Evolutionary conservation across 2,888 invertebrate species (phyloP).

Genomic region (Rambutsinella grinnellia): DNA sequence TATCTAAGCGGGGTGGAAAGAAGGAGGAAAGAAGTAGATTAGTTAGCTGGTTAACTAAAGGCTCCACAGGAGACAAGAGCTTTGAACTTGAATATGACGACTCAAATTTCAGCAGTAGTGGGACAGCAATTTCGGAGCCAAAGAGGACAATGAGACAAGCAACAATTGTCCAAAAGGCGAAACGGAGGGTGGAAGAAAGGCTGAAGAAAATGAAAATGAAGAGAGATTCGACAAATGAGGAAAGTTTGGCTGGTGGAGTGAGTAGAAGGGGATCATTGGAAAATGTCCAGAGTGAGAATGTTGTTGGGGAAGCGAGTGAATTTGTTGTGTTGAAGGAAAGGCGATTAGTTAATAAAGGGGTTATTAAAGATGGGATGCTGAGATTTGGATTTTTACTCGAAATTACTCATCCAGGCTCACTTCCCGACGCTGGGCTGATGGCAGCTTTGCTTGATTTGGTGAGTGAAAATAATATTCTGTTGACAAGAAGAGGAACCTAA

Average conservation of each 20-base stretch:
- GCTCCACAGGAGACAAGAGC: constrained; percentile 61
- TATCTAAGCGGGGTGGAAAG: constrained; percentile 59
- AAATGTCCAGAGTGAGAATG: constrained; percentile 64
- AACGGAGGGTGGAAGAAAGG: constrained; percentile 90
- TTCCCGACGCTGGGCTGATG: constrained; percentile 96
- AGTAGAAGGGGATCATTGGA: constrained; percentile 66
- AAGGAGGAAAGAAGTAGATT: constrained; percentile 64
- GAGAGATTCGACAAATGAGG: constrained; percentile 66
- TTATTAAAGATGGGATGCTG: constrained; percentile 89
- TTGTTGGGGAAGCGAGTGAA: constrained; percentile 71
- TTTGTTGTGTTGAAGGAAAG: constrained; percentile 90
- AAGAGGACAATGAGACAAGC: constrained; percentile 66
- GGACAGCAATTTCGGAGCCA: constrained; percentile 54
- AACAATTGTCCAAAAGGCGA: constrained; percentile 81
- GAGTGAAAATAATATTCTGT: constrained; percentile 59
- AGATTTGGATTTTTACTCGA: constrained; percentile 93
- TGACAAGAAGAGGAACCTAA: neutral
- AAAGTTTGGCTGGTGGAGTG: constrained; percentile 69
- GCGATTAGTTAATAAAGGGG: constrained; percentile 82
- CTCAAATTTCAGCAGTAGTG: constrained; percentile 56
- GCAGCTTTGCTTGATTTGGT: constrained; percentile 95
- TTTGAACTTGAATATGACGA: constrained; percentile 63
- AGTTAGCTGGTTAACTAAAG: constrained; percentile 64
- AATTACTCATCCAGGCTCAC: constrained; percentile 94
- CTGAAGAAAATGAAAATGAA: constrained; percentile 75